These are phyloP conservation scores for Sebastes matsubarae DNA, from an alignment of 2,797 vertebrate genomes.

Conservation along the genomic window DNA sequence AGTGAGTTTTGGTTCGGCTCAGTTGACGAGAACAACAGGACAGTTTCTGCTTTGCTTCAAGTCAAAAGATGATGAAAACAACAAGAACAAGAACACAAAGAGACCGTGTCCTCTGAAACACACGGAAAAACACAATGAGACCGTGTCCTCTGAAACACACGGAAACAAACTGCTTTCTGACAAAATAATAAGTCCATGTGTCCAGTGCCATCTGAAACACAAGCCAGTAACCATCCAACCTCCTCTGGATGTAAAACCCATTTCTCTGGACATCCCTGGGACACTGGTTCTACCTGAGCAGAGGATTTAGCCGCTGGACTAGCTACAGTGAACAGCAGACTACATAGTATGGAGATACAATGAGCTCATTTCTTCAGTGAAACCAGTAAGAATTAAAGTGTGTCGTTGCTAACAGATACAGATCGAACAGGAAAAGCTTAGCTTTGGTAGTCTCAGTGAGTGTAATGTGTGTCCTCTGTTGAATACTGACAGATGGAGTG, in stretches of 20 bases:
- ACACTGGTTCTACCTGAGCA: not conserved
- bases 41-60: not conserved
- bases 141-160: not conserved
- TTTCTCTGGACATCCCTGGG: not conserved
- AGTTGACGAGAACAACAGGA: not conserved
- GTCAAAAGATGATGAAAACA: not conserved
- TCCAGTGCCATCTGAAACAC: not conserved
- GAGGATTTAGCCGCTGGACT: no score
- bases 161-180: not conserved
- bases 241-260: not conserved
- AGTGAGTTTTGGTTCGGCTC: constrained; percentile 6
- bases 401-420: not conserved
- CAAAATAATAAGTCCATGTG: not conserved
- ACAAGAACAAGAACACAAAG: not conserved
- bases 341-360: not conserved
- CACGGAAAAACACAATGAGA: not conserved
- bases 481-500: not conserved
- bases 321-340: not conserved
- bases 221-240: not conserved
- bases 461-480: not conserved
- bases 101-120: not conserved
- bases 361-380: not conserved
- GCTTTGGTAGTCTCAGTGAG: not conserved
- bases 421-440: not conserved
- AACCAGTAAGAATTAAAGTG: not conserved